These are phyloP conservation scores for Drosophila monieri DNA, from an alignment of 2,888 invertebrate genomes.

Conservation along the genomic window DNA sequence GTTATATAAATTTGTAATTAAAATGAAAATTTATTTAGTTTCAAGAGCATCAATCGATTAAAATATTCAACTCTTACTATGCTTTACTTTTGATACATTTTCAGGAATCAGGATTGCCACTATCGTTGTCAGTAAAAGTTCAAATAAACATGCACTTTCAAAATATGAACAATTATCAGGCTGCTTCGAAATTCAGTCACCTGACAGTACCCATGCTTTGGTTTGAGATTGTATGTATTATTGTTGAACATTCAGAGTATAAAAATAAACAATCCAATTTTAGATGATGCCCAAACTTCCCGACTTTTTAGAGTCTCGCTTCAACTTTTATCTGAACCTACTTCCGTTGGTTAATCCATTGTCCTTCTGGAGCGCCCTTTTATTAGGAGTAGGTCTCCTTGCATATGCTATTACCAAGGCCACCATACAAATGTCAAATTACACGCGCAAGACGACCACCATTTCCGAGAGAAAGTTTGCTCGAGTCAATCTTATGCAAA, in stretches of 20 bases:
- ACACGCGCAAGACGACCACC: conserved; percentile 62
- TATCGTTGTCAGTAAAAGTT: conserved; percentile 91
- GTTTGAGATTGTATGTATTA: conserved; percentile 91
- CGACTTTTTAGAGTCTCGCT: conserved; percentile 86
- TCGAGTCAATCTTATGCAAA: conserved; percentile 72
- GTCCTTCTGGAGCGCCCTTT: conserved; percentile 81
- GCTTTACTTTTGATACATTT: conserved; percentile 16
- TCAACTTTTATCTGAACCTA: conserved; percentile 90
- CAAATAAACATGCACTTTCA: conserved; percentile 94
- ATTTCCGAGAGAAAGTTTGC: conserved; percentile 77
- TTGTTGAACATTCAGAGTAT: fast-evolving
- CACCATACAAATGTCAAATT: conserved; percentile 78
- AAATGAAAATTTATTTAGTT: not conserved
- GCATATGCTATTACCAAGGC: conserved; percentile 81
- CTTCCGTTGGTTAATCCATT: conserved; percentile 87
- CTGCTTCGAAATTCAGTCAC: conserved; percentile 88
- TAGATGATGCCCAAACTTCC: conserved; percentile 90
- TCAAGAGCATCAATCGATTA: conserved; percentile 31
- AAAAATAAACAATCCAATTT: conserved; percentile 34
- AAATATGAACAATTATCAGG: conserved; percentile 87
- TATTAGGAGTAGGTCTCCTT: conserved; percentile 75
- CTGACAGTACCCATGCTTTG: conserved; percentile 92
- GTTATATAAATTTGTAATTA: not conserved
- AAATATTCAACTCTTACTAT: not conserved
- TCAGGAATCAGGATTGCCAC: conserved; percentile 90